These are phyloP conservation scores for Graptemys geographica DNA, from an alignment of 2,797 vertebrate species.

Conservation along the genomic window DNA sequence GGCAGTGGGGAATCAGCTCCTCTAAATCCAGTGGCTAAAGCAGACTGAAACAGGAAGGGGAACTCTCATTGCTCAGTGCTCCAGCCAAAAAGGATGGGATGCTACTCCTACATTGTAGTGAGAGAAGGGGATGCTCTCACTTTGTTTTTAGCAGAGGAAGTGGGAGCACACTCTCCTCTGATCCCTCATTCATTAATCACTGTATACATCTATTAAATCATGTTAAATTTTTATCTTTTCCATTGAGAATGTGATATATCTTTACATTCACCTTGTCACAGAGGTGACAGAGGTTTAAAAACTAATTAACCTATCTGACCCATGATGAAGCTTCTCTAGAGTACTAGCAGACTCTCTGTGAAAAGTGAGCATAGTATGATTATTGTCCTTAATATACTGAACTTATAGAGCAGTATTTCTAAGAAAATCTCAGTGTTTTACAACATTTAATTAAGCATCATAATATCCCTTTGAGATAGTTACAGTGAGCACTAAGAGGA, in stretches of 20 bases:
- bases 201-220: neutral
- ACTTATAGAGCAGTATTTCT: neutral
- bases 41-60: neutral
- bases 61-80: neutral
- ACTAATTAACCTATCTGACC: neutral
- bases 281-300: neutral
- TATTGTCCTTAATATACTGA: accelerated
- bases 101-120: neutral
- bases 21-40: neutral
- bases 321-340: neutral
- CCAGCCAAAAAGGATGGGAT: neutral
- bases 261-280: neutral
- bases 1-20: neutral
- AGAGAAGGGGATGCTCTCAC: neutral
- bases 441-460: neutral
- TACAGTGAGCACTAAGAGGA: neutral
- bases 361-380: neutral
- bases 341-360: neutral
- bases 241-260: neutral
- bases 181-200: neutral
- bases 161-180: neutral
- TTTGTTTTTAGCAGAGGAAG: neutral
- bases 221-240: neutral
- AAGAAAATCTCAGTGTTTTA: neutral
- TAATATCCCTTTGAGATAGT: neutral